These are phyloP conservation scores for Ormyrus rosae DNA, from an alignment of 2,888 invertebrate genomes.

Conservation along the genomic window DNA sequence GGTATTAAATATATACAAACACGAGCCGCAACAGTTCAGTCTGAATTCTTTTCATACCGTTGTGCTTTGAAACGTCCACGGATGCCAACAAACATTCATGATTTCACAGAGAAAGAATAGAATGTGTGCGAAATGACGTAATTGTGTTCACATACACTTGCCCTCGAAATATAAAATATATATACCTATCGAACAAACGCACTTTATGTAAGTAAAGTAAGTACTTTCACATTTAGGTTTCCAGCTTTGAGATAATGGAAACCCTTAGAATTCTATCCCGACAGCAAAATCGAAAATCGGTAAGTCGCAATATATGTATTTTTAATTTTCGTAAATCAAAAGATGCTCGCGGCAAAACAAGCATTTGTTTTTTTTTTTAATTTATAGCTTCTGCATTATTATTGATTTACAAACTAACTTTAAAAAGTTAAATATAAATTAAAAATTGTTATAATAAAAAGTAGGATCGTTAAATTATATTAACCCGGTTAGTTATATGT, in stretches of 20 bases:
- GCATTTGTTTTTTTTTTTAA: no score
- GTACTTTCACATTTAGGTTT: slow-evolving; percentile 43
- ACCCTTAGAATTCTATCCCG: slow-evolving; percentile 24
- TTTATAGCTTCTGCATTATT: no score
- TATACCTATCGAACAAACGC: background rate
- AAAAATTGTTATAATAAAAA: no score
- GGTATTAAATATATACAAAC: slow-evolving; percentile 17
- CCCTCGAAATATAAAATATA: slow-evolving; percentile 7
- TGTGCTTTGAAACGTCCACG: slow-evolving; percentile 37
- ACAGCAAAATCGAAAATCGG: background rate
- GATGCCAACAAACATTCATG: slow-evolving; percentile 37
- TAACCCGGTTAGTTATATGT: no score
- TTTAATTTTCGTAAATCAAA: no score
- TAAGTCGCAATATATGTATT: no score
- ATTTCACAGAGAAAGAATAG: background rate
- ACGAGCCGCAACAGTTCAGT: slow-evolving; percentile 14
- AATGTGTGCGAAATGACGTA: slow-evolving; percentile 17
- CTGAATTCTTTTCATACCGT: slow-evolving; percentile 39
- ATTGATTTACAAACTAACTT: no score
- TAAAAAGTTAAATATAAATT: no score
- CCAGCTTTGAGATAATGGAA: slow-evolving; percentile 35
- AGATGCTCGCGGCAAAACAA: no score
- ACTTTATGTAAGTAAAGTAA: slow-evolving; percentile 11
- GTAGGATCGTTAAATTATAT: no score
- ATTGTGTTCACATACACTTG: background rate